A percentile compares a stretch with the other conserved stretches of the same genome.
Conservation (phyloP, 2,888 invertebrate genomes). For the Tolmerus cingulatus region DNA sequence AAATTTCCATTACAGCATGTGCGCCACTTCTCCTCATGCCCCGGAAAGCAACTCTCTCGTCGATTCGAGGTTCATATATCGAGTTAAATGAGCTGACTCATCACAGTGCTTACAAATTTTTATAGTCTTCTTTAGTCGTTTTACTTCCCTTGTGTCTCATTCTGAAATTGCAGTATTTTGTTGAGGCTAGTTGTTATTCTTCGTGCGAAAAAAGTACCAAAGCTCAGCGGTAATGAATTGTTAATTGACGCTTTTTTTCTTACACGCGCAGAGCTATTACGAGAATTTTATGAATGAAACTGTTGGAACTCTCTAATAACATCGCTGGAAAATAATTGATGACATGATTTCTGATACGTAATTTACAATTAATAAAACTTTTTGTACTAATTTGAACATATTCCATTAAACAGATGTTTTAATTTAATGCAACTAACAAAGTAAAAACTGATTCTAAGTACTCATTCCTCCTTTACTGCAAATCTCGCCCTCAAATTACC, state of each 20-base stretch:
- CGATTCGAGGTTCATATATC: neutral
- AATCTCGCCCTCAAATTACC: neutral
- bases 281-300: conserved; percentile 17
- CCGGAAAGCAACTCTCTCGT: conserved; percentile 1
- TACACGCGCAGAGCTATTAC: neutral
- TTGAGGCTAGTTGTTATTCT: conserved; percentile 22
- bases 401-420: neutral
- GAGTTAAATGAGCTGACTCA: conserved; percentile 24
- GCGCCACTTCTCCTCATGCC: neutral
- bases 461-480: no score
- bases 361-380: neutral
- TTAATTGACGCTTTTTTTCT: neutral
- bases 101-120: conserved; percentile 14
- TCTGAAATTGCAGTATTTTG: conserved; percentile 23
- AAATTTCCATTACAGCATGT: neutral
- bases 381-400: neutral
- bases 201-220: conserved; percentile 10
- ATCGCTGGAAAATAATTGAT: neutral
- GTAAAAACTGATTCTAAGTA: no score
- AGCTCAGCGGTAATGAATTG: neutral
- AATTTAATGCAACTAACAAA: no score
- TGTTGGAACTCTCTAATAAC: neutral
- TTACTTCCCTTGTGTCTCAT: neutral
- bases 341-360: neutral
- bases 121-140: neutral